Conservation (phyloP, 2,888 invertebrate species). For the Drosophila quinaria region DNA sequence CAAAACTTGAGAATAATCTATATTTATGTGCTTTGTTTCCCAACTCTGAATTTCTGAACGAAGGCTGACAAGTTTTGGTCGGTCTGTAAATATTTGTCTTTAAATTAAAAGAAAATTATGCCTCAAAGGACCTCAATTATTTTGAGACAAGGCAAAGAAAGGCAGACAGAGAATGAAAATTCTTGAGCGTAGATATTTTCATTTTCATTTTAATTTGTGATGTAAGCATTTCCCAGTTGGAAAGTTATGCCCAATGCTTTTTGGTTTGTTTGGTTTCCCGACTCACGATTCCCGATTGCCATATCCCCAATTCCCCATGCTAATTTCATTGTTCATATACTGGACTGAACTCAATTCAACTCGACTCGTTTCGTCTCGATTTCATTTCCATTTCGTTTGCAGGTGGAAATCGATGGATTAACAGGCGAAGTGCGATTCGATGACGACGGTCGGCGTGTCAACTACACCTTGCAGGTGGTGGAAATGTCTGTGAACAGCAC, state of each 20-base stretch:
- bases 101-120: slow-evolving; percentile 27
- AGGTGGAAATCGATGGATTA: slow-evolving; percentile 96
- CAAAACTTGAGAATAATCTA: slow-evolving; percentile 13
- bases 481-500: slow-evolving; percentile 97
- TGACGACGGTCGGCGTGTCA: slow-evolving; percentile 94
- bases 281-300: neutral
- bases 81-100: slow-evolving; percentile 44
- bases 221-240: slow-evolving; percentile 18
- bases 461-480: slow-evolving; percentile 95
- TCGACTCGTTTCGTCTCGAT: neutral
- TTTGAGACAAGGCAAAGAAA: neutral
- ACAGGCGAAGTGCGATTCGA: slow-evolving; percentile 96
- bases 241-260: slow-evolving; percentile 8
- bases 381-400: slow-evolving; percentile 49
- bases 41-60: slow-evolving; percentile 11
- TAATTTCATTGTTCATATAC: slow-evolving; percentile 44
- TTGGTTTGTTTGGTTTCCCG: slow-evolving; percentile 1
- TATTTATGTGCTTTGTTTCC: slow-evolving; percentile 23
- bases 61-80: slow-evolving; percentile 29
- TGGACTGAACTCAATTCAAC: neutral
- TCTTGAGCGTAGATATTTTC: slow-evolving; percentile 9
- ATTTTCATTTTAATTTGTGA: slow-evolving; percentile 19
- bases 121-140: slow-evolving; percentile 21
- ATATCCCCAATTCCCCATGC: slow-evolving; percentile 44
- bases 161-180: slow-evolving; percentile 7